phyloP scores from a whole-genome alignment of 2,113 vertebrate species.

The Epinephelus cyanopodus region DNA sequence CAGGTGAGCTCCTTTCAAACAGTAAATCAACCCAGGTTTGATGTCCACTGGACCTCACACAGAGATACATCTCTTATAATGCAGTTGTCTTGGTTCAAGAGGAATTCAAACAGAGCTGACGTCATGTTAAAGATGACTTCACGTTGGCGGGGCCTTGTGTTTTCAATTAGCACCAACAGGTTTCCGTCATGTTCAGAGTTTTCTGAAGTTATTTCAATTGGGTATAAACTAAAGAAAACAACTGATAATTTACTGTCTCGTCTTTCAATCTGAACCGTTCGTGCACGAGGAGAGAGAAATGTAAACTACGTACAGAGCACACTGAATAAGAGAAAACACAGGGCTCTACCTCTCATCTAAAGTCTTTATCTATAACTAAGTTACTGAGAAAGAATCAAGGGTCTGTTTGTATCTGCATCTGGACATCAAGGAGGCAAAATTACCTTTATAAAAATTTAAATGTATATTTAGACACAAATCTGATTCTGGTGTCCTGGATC shows the following conservation, averaged over 20 bases:
- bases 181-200: not conserved
- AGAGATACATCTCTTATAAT: not conserved
- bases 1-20: not conserved
- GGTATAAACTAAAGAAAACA: not conserved
- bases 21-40: not conserved
- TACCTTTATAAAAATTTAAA: not conserved
- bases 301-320: not conserved
- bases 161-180: not conserved
- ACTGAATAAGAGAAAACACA: not conserved
- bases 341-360: not conserved
- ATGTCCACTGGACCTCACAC: not conserved
- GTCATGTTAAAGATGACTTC: not conserved
- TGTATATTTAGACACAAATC: not conserved
- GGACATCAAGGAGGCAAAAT: not conserved
- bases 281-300: not conserved
- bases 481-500: no score
- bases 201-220: not conserved
- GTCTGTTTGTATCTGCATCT: not conserved
- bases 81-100: not conserved
- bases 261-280: not conserved
- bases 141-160: not conserved
- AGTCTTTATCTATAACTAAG: no score
- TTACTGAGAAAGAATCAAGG: constrained; percentile 1
- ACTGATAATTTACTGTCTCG: not conserved
- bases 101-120: not conserved